Evolutionary conservation across 2,797 vertebrate genomes (phyloP).

Genomic region (Harpagifer antarcticus): DNA sequence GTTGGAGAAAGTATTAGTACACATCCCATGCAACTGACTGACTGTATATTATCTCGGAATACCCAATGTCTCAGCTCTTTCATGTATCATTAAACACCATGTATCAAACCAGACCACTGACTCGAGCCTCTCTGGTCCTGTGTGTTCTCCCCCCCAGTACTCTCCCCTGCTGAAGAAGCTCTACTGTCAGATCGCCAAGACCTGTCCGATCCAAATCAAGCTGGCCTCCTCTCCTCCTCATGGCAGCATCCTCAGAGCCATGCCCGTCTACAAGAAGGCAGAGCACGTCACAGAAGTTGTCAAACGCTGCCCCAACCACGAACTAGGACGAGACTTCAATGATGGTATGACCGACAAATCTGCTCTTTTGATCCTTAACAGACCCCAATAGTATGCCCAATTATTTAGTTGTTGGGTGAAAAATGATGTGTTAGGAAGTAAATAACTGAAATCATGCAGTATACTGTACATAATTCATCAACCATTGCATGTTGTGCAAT

Average conservation of each 20-base stretch:
- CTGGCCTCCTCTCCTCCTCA: constrained; percentile 90
- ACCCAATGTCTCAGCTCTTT: neutral
- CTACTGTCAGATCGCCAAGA: constrained; percentile 99
- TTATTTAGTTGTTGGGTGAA: neutral
- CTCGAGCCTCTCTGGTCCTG: neutral
- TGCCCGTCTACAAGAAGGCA: constrained; percentile 98
- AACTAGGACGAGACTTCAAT: constrained; percentile 96
- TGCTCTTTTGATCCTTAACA: neutral
- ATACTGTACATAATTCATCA: neutral
- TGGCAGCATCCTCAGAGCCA: constrained; percentile 93
- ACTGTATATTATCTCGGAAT: neutral
- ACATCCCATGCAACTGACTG: neutral
- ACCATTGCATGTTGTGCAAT: neutral
- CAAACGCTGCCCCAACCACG: constrained; percentile 98
- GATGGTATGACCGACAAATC: constrained; percentile 84
- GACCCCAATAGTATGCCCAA: neutral
- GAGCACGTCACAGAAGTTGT: constrained; percentile 98
- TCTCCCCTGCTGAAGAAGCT: constrained; percentile 98
- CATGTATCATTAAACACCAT: neutral
- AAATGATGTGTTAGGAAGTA: neutral
- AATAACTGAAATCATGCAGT: neutral
- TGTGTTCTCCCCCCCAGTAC: constrained; percentile 85
- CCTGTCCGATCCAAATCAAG: constrained; percentile 98
- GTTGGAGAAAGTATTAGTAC: neutral
- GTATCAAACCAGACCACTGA: neutral